phyloP scores from a whole-genome alignment of 2,888 invertebrate species.

The Trachelus troglodyta region DNA sequence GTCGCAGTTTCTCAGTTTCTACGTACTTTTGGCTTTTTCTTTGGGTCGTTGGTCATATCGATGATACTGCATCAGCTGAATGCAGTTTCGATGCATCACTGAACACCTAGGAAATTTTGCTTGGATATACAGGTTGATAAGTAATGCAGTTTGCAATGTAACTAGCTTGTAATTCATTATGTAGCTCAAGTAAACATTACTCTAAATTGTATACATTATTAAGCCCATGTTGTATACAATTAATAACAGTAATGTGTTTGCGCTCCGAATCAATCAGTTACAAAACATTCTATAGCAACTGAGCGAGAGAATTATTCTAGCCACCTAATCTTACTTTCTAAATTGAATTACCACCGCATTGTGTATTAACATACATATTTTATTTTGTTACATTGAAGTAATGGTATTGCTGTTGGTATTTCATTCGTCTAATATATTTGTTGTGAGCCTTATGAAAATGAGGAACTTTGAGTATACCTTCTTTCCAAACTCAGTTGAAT shows the following conservation, averaged over 20 bases:
- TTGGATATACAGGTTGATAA: neutral
- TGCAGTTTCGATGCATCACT: neutral
- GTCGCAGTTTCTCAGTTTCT: constrained; percentile 9
- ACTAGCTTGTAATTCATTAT: neutral
- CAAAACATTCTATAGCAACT: neutral
- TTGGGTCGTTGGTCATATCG: neutral
- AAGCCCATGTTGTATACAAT: neutral
- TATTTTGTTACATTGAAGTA: neutral
- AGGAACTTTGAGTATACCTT: constrained; percentile 28
- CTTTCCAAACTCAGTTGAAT: constrained; percentile 25
- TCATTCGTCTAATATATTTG: neutral
- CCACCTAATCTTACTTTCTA: neutral
- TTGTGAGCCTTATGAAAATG: neutral
- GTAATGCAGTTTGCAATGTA: neutral
- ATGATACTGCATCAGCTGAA: neutral
- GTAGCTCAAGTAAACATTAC: neutral
- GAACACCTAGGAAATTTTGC: neutral
- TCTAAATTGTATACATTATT: neutral
- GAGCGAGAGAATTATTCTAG: neutral
- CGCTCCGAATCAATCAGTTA: neutral
- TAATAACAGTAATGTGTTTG: neutral
- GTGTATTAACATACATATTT: neutral
- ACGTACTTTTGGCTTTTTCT: neutral
- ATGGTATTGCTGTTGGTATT: neutral
- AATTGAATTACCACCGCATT: neutral